Evolutionary conservation across 2,797 vertebrate genomes (phyloP).

Genomic region (Brachyrhaphis roseni): DNA sequence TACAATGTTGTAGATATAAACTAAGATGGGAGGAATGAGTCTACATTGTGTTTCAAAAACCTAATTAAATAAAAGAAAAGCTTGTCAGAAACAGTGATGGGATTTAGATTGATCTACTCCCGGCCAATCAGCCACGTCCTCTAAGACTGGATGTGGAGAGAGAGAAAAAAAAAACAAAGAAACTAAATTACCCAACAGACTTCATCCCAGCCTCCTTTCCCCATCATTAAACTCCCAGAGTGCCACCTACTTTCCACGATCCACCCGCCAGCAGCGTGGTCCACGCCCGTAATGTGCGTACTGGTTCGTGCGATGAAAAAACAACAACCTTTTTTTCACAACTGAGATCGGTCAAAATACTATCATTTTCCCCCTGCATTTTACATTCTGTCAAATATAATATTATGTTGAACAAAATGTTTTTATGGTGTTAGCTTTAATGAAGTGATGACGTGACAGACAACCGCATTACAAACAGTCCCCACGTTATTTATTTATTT

Average conservation of each 20-base stretch:
- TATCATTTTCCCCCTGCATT: neutral
- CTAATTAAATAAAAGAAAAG: neutral
- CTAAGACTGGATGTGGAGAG: neutral
- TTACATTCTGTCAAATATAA: neutral
- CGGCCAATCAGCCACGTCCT: constrained; percentile 32
- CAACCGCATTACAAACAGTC: neutral
- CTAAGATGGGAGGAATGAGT: neutral
- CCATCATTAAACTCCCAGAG: constrained; percentile 66
- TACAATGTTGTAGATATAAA: neutral
- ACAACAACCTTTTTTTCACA: neutral
- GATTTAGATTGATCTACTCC: neutral
- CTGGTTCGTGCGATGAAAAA: accelerated
- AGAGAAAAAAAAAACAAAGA: neutral
- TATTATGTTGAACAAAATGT: neutral
- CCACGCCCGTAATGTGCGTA: constrained; percentile 68
- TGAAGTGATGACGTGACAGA: neutral
- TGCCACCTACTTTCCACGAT: constrained; percentile 70
- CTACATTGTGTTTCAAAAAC: neutral
- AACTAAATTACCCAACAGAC: constrained; percentile 47
- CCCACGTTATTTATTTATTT: neutral
- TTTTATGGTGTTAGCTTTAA: neutral
- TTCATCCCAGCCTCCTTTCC: constrained; percentile 61
- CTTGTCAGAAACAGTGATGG: neutral
- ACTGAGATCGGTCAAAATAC: neutral
- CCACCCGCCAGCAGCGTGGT: constrained; percentile 56